Conservation (phyloP, 2,888 invertebrate genomes). For the Agriopis leucophaearia region DNA sequence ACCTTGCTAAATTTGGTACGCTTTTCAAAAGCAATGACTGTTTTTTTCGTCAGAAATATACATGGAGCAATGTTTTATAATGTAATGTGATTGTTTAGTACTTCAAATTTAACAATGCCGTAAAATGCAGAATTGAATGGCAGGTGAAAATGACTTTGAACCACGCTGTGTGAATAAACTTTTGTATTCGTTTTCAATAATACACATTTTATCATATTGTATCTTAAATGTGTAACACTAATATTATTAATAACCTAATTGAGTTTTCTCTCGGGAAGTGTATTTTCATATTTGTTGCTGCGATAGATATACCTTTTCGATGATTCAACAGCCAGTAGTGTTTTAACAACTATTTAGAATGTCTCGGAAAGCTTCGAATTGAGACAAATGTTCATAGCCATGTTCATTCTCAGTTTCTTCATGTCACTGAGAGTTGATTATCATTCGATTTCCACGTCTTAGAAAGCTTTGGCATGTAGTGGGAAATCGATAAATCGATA, state of each 20-base stretch:
- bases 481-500: slow-evolving; percentile 28
- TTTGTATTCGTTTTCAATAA: slow-evolving; percentile 5
- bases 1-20: not conserved
- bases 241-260: not conserved
- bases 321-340: not conserved
- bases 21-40: slow-evolving; percentile 2
- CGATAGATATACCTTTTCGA: too few relatives aligned
- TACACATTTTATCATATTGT: not conserved
- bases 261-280: not conserved
- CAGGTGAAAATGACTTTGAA: slow-evolving; percentile 18
- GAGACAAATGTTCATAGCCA: slow-evolving; percentile 1
- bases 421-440: not conserved
- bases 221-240: not conserved
- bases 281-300: not conserved
- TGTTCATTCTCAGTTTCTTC: slow-evolving; percentile 1
- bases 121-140: slow-evolving; percentile 2
- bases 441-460: slow-evolving; percentile 1
- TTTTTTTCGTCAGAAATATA: not conserved
- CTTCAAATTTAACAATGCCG: not conserved
- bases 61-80: slow-evolving; percentile 2
- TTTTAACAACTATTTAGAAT: not conserved
- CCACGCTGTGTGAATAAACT: slow-evolving; percentile 11
- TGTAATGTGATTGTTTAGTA: slow-evolving; percentile 6
- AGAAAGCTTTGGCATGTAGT: slow-evolving; percentile 18
- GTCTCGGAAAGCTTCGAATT: not conserved